Conservation (phyloP, 2,797 vertebrate genomes). For the Coilia nasus region DNA sequence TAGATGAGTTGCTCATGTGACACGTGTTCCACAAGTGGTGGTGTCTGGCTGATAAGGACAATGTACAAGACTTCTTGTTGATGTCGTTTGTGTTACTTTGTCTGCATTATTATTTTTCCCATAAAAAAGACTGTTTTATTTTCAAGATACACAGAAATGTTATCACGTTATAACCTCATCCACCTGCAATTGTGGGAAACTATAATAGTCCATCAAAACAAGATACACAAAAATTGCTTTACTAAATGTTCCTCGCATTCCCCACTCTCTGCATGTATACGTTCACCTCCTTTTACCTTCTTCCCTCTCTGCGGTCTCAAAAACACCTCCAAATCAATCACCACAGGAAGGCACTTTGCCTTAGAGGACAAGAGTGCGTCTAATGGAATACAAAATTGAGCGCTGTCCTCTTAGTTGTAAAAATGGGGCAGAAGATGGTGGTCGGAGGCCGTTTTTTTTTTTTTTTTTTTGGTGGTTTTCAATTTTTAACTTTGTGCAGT, state of each 20-base stretch:
- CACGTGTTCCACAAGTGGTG: neutral
- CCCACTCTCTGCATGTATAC: constrained; percentile 64
- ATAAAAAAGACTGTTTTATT: neutral
- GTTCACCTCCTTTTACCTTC: constrained; percentile 49
- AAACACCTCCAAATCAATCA: constrained; percentile 29
- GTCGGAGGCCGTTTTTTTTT: constrained; percentile 65
- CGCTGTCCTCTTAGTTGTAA: constrained; percentile 69
- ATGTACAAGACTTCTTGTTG: neutral
- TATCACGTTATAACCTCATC: neutral
- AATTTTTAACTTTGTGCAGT: constrained; percentile 59
- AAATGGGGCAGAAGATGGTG: constrained; percentile 73
- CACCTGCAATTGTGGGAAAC: neutral
- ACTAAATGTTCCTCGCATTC: constrained; percentile 29
- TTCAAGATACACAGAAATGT: neutral
- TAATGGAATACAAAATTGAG: constrained; percentile 74
- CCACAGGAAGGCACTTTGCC: constrained; percentile 52
- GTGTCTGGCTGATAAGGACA: neutral
- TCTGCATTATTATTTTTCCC: neutral
- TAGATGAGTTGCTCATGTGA: neutral
- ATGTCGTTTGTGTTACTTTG: neutral
- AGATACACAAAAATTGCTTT: neutral
- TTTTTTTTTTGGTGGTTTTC: constrained; percentile 35
- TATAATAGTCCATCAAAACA: neutral
- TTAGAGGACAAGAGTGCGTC: constrained; percentile 67
- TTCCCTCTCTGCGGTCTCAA: constrained; percentile 53